Conservation (phyloP, 2,888 invertebrate species). For the Acanthosepion lycidas region DNA sequence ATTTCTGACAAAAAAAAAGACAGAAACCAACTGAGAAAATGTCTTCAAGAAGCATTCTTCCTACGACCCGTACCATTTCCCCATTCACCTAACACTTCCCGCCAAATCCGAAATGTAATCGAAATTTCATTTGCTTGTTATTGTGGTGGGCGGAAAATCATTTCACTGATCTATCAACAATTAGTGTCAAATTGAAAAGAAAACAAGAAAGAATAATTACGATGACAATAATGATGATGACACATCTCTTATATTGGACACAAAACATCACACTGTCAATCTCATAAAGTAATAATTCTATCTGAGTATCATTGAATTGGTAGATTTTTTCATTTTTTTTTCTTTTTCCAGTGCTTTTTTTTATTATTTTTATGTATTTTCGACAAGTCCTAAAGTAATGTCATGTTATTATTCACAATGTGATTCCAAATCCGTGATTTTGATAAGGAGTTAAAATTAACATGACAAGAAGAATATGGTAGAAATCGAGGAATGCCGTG, state of each 20-base stretch:
- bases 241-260: neutral
- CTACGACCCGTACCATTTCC: neutral
- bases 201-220: neutral
- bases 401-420: no score
- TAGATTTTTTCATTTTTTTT: neutral
- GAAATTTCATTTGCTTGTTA: conserved; percentile 33
- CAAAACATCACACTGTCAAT: neutral
- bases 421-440: no score
- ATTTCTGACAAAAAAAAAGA: neutral
- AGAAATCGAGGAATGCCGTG: no score
- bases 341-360: neutral
- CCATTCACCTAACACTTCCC: neutral
- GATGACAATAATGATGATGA: neutral
- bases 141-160: neutral
- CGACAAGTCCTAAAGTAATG: neutral
- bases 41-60: neutral
- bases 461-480: no score
- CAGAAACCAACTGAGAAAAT: neutral
- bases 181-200: neutral
- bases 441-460: no score
- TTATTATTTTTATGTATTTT: neutral
- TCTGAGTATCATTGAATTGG: neutral
- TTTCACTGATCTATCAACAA: neutral
- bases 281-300: neutral
- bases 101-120: neutral